These are phyloP conservation scores for Prostheceraeus crozeri DNA, from an alignment of 2,888 invertebrate genomes.

Conservation along the genomic window DNA sequence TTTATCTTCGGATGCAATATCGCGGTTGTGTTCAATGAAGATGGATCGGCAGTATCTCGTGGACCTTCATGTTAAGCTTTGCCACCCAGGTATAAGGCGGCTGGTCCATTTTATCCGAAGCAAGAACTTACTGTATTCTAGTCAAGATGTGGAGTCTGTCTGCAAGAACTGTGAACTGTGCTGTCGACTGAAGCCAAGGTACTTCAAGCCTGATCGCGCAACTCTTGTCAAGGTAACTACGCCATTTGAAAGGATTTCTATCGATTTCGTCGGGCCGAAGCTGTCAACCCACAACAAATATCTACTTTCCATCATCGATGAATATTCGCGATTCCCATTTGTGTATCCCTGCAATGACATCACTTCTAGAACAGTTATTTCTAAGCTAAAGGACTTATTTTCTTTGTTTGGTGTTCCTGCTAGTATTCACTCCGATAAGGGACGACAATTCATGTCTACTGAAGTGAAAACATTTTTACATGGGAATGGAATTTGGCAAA, in stretches of 20 bases:
- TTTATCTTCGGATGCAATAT: constrained; percentile 33
- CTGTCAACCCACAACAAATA: constrained; percentile 37
- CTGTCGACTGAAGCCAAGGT: constrained; percentile 35
- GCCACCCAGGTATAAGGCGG: constrained; percentile 40
- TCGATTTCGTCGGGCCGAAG: constrained; percentile 41
- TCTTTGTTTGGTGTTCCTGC: constrained; percentile 39
- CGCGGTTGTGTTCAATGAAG: constrained; percentile 25
- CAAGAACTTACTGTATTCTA: constrained; percentile 38
- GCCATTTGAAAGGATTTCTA: constrained; percentile 39
- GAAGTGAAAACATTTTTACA: constrained; percentile 12
- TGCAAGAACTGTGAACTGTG: constrained; percentile 30
- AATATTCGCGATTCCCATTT: constrained; percentile 41
- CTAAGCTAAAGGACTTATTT: constrained; percentile 36
- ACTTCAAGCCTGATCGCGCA: constrained; percentile 21
- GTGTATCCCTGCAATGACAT: constrained; percentile 39
- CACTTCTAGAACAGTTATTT: constrained; percentile 34
- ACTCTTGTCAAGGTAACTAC: constrained; percentile 40
- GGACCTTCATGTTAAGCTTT: constrained; percentile 38
- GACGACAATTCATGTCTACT: constrained; percentile 8
- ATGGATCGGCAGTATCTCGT: constrained; percentile 5
- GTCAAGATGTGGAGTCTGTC: constrained; percentile 33
- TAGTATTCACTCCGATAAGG: constrained; percentile 6
- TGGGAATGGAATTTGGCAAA: not conserved
- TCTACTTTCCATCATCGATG: constrained; percentile 41
- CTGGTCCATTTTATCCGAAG: constrained; percentile 38